These are phyloP conservation scores for Drosophila lacertosa DNA, from an alignment of 1,140 invertebrate genomes.

Conservation along the genomic window DNA sequence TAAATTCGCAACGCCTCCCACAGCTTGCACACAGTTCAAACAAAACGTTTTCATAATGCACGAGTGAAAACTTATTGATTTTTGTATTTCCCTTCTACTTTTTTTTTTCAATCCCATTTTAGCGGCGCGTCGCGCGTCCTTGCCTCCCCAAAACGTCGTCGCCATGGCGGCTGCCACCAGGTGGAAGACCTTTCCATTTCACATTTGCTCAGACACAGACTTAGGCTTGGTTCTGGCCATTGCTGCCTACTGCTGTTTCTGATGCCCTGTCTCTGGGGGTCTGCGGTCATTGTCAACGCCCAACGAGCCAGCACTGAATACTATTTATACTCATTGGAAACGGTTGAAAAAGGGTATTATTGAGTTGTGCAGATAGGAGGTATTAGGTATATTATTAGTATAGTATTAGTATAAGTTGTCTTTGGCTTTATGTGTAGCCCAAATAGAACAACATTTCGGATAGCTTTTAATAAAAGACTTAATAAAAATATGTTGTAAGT, in stretches of 20 bases:
- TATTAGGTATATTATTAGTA: too few species aligned
- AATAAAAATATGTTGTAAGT: too few species aligned
- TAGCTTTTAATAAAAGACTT: too few species aligned
- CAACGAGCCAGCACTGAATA: constrained; percentile 1
- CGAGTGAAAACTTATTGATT: constrained; percentile 54
- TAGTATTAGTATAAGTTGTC: too few species aligned
- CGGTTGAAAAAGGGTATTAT: neutral
- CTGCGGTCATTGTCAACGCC: constrained; percentile 47
- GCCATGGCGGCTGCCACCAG: constrained; percentile 37
- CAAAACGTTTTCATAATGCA: constrained; percentile 6
- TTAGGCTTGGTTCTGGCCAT: neutral
- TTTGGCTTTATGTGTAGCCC: too few species aligned
- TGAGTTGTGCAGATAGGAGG: neutral
- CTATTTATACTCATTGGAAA: constrained; percentile 1
- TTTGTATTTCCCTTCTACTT: neutral
- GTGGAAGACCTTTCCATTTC: constrained; percentile 51
- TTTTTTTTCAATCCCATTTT: constrained; percentile 44
- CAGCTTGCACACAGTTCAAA: neutral
- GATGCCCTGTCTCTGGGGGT: neutral
- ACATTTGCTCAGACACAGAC: neutral
- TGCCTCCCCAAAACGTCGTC: constrained; percentile 29
- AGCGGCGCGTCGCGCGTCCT: constrained; percentile 21
- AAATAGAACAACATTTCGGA: too few species aligned
- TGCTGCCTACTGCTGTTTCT: neutral
- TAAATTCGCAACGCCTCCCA: neutral